These are phyloP conservation scores for Menidia beryllina DNA, from an alignment of 2,113 vertebrate species.

Conservation along the genomic window DNA sequence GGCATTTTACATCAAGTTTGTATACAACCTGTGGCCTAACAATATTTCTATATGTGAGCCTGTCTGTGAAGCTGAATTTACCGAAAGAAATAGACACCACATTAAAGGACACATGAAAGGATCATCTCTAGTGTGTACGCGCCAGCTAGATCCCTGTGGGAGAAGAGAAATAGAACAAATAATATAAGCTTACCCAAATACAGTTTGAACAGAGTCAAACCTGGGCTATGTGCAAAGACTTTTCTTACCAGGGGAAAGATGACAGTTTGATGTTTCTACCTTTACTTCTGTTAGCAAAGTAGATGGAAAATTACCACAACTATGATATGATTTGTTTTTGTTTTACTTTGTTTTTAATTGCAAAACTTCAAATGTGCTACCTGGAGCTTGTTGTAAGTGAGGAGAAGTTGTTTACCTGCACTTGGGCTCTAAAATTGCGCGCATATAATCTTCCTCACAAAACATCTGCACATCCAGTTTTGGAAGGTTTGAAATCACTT, in stretches of 20 bases:
- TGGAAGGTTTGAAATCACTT: no score
- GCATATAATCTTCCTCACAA: not conserved
- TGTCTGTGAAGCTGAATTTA: conserved; percentile 3
- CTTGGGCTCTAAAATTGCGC: no score
- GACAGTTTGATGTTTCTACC: not conserved
- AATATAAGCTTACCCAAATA: conserved; percentile 4
- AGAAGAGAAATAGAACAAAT: not conserved
- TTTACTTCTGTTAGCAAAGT: no score
- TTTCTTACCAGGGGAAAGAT: conserved; percentile 2
- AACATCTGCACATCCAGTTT: not conserved
- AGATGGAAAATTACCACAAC: no score
- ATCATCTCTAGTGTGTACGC: not conserved
- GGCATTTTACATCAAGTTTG: not conserved
- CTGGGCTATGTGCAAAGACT: not conserved
- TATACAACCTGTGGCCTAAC: conserved; percentile 10
- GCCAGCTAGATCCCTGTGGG: not conserved
- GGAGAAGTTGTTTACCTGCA: not conserved
- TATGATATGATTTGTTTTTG: no score
- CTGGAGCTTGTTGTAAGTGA: no score
- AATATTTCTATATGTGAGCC: conserved; percentile 14
- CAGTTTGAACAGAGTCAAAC: not conserved
- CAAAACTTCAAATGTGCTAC: no score
- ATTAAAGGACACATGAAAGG: conserved; percentile 18
- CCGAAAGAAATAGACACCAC: conserved; percentile 1
- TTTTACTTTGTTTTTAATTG: no score